A percentile compares a stretch with the other conserved stretches of the same genome.
Conservation (phyloP, 2,888 invertebrate species). For the Polietes domitor region DNA sequence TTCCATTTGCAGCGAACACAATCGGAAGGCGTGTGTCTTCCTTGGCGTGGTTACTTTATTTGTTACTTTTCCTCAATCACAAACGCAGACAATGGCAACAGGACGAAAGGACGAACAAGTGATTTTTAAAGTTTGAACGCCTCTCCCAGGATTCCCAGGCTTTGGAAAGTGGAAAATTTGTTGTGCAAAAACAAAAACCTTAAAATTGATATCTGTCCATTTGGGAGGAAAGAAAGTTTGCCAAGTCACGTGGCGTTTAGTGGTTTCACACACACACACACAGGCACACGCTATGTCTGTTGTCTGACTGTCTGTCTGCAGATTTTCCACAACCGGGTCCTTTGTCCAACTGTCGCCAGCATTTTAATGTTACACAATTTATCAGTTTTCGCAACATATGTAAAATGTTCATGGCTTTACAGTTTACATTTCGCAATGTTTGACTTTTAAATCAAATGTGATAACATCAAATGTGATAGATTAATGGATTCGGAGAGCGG, state of each 20-base stretch:
- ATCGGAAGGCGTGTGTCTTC: conserved; percentile 60
- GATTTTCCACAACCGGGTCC: conserved; percentile 26
- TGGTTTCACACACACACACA: conserved; percentile 54
- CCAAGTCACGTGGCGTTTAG: conserved; percentile 61
- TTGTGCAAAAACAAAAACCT: conserved; percentile 51
- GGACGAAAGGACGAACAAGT: conserved; percentile 50
- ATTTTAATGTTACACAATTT: conserved; percentile 64
- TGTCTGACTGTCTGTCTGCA: conserved; percentile 31
- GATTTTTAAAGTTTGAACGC: conserved; percentile 54
- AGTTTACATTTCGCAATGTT: conserved; percentile 25
- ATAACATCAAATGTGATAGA: conserved; percentile 23
- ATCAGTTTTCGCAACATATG: conserved; percentile 63
- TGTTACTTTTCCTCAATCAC: neutral
- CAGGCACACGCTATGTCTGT: conserved; percentile 37
- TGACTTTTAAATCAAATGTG: conserved; percentile 19
- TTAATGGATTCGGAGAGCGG: conserved; percentile 15
- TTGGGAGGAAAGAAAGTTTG: conserved; percentile 24
- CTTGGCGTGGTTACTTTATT: conserved; percentile 16
- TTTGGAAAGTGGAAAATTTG: neutral
- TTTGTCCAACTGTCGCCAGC: conserved; percentile 48
- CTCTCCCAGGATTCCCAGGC: conserved; percentile 14
- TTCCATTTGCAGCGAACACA: neutral
- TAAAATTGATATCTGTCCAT: conserved; percentile 57
- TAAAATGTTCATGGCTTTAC: conserved; percentile 38
- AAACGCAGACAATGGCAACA: neutral